A percentile compares a stretch with the other conserved stretches of the same genome.
phyloP scores from a whole-genome alignment of 2,113 vertebrate genomes.

The Salminus brasiliensis region DNA sequence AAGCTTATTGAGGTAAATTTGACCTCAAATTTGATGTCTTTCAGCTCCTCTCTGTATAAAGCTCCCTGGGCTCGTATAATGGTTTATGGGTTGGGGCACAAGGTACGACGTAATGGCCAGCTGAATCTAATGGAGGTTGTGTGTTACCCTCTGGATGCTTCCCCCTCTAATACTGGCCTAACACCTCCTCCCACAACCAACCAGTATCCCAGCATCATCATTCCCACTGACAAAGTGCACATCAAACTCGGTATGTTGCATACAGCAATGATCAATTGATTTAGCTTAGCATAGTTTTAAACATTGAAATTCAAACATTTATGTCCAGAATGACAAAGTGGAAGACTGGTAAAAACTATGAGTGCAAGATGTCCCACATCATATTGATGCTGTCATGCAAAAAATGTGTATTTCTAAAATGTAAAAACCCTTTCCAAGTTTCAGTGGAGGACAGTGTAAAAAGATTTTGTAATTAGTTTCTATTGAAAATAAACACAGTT shows the following conservation, averaged over 20 bases:
- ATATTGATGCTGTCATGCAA: too few relatives aligned
- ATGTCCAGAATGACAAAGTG: too few relatives aligned
- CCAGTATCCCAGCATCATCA: constrained; percentile 93
- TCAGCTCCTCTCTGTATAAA: constrained; percentile 94
- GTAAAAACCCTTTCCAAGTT: too few relatives aligned
- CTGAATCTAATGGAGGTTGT: constrained; percentile 92
- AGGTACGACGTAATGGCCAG: constrained; percentile 92
- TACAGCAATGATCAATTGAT: background rate
- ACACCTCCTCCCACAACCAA: constrained; percentile 94
- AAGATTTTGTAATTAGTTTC: too few relatives aligned
- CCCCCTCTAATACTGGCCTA: constrained; percentile 95
- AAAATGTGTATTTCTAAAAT: too few relatives aligned
- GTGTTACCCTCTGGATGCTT: constrained; percentile 94
- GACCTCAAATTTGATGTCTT: too few relatives aligned
- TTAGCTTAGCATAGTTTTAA: background rate
- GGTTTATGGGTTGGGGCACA: constrained; percentile 92
- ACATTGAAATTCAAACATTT: too few relatives aligned
- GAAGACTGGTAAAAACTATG: too few relatives aligned
- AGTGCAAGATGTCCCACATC: too few relatives aligned
- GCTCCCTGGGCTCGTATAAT: constrained; percentile 95
- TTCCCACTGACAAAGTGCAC: constrained; percentile 93
- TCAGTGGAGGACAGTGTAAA: too few relatives aligned
- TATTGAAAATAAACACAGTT: too few relatives aligned
- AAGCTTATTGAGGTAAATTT: too few relatives aligned
- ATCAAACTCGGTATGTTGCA: constrained; percentile 87